Percentiles rank a stretch among this genome's conserved stretches.
Conservation (phyloP, 2,797 vertebrate genomes). For the Dryobates pubescens region DNA sequence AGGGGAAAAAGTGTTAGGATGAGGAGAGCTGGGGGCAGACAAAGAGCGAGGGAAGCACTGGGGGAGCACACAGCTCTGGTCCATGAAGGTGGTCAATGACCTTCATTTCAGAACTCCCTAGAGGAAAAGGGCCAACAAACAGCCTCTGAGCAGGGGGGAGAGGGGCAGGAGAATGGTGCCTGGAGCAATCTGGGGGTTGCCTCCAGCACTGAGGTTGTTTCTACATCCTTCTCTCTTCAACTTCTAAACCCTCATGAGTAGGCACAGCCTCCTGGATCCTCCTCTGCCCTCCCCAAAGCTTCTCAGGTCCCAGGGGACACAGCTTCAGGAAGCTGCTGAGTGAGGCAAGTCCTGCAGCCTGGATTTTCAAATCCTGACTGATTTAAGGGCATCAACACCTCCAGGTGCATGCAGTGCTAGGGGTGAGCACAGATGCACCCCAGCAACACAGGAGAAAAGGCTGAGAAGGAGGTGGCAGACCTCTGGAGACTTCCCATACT, state of each 20-base stretch:
- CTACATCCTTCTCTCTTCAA: background rate
- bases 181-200: background rate
- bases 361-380: background rate
- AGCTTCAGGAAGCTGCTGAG: background rate
- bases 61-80: background rate
- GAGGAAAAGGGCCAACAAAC: background rate
- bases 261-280: background rate
- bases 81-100: background rate
- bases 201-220: background rate
- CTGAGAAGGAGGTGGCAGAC: background rate
- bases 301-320: background rate
- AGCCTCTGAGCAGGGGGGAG: background rate
- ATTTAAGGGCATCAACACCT: background rate
- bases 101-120: background rate
- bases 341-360: background rate
- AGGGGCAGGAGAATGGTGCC: background rate
- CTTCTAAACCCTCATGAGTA: background rate
- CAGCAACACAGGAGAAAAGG: background rate
- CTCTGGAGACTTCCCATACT: background rate
- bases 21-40: background rate
- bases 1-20: background rate
- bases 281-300: background rate
- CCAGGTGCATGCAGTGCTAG: background rate
- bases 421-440: accelerated
- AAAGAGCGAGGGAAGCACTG: background rate